Evolutionary conservation across 2,888 invertebrate genomes (phyloP).

Genomic region (Coleophora flavipennella): DNA sequence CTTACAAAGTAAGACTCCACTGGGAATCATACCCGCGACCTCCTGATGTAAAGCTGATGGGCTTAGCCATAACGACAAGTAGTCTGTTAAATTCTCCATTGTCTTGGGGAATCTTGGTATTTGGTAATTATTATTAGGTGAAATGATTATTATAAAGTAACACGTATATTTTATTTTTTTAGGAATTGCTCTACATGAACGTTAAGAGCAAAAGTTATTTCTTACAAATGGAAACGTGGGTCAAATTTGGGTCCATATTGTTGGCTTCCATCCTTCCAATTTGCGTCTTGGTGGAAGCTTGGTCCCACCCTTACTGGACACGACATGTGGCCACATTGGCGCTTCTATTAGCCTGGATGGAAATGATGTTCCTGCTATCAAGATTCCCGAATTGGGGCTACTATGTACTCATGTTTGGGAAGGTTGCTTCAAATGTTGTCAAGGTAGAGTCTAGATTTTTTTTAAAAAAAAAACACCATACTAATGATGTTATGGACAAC

Average conservation of each 20-base stretch:
- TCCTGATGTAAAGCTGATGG: too few species aligned
- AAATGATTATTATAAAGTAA: too few species aligned
- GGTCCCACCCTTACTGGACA: conserved; percentile 44
- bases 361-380: conserved; percentile 71
- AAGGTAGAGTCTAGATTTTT: too few species aligned
- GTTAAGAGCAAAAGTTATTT: conserved; percentile 64
- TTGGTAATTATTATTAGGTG: too few species aligned
- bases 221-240: conserved; percentile 68
- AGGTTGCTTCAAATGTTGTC: conserved; percentile 68
- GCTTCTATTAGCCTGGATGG: conserved; percentile 67
- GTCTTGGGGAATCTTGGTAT: too few species aligned
- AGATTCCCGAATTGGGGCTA: conserved; percentile 73
- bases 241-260: conserved; percentile 63
- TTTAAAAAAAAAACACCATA: too few species aligned
- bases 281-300: conserved; percentile 30
- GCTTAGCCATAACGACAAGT: too few species aligned
- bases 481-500: too few species aligned
- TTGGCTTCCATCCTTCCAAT: conserved; percentile 55
- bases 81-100: too few species aligned
- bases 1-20: too few species aligned
- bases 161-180: conserved; percentile 16
- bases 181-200: conserved; percentile 70
- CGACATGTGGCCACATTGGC: conserved; percentile 67
- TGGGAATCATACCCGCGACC: too few species aligned
- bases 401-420: conserved; percentile 75